Evolutionary conservation across 2,113 vertebrate species (phyloP).

Genomic region (Aspiorhynchus laticeps): DNA sequence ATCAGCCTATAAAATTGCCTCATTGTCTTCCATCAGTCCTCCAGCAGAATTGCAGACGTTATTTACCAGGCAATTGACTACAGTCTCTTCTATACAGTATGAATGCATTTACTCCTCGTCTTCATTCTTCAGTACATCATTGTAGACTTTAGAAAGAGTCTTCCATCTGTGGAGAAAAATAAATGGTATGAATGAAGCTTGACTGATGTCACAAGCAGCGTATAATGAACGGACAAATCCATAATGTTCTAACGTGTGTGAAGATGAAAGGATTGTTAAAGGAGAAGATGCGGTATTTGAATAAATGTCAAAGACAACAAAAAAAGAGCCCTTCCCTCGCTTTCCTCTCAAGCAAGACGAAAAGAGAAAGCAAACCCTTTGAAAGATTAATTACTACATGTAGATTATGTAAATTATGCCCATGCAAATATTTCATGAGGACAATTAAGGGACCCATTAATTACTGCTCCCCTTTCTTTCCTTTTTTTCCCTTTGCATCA

Average conservation of each 20-base stretch:
- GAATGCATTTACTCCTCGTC: constrained; percentile 32
- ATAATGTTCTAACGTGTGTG: constrained; percentile 80
- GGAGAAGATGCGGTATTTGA: constrained; percentile 86
- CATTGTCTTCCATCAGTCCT: constrained; percentile 49
- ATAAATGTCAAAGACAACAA: constrained; percentile 87
- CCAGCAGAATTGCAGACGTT: constrained; percentile 57
- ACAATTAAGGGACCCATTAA: constrained; percentile 99
- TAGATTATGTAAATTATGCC: constrained; percentile 99
- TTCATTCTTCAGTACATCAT: constrained; percentile 87
- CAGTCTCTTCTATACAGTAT: constrained; percentile 29
- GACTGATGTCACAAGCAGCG: constrained; percentile 46
- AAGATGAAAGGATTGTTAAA: constrained; percentile 90
- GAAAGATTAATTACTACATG: constrained; percentile 99
- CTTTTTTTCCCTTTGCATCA: constrained; percentile 99
- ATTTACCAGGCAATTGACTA: constrained; percentile 76
- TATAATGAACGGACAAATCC: constrained; percentile 49
- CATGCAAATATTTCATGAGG: constrained; percentile 99
- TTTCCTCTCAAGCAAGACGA: constrained; percentile 51
- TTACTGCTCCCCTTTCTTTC: constrained; percentile 91
- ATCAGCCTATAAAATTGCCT: constrained; percentile 44
- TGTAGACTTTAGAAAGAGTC: constrained; percentile 93
- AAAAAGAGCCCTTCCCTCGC: constrained; percentile 63
- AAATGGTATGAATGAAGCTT: constrained; percentile 31
- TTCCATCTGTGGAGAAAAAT: constrained; percentile 85
- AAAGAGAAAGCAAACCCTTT: constrained; percentile 96